Percentiles rank a stretch among this genome's conserved stretches.
Evolutionary conservation across 1,140 invertebrate genomes (phyloP).

Genomic region (Drosophila nannoptera): DNA sequence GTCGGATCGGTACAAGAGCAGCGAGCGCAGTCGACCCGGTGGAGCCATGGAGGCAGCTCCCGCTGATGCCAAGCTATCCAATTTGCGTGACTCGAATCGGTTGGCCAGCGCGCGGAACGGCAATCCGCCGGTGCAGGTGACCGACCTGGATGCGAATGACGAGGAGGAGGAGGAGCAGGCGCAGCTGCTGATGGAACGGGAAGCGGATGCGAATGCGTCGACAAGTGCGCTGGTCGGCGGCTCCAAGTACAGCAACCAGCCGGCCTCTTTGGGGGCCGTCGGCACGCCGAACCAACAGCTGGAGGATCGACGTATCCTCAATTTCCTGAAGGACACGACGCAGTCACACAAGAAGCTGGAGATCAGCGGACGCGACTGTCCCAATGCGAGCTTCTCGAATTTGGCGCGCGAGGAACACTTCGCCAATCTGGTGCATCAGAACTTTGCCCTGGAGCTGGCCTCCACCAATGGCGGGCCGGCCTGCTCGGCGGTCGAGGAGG

Average conservation of each 20-base stretch:
- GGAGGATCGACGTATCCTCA: slow-evolving; percentile 77
- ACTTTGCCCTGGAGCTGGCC: slow-evolving; percentile 57
- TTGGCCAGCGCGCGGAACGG: slow-evolving; percentile 65
- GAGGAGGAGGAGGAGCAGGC: slow-evolving; percentile 32
- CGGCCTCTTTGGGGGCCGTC: slow-evolving; percentile 28
- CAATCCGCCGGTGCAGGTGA: slow-evolving; percentile 62
- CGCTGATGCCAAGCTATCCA: slow-evolving; percentile 62
- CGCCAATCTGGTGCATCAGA: slow-evolving; percentile 78
- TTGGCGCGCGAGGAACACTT: slow-evolving; percentile 78
- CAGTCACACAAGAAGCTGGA: slow-evolving; percentile 78
- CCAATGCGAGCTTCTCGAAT: slow-evolving; percentile 77
- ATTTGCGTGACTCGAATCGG: slow-evolving; percentile 66
- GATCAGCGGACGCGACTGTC: slow-evolving; percentile 72
- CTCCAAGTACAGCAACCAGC: slow-evolving; percentile 58
- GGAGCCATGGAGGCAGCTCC: slow-evolving; percentile 5
- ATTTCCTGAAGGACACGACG: slow-evolving; percentile 78
- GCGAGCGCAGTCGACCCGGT: slow-evolving; percentile 60
- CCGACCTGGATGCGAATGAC: slow-evolving; percentile 72
- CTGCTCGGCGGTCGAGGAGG: slow-evolving; percentile 54
- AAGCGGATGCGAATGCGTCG: slow-evolving; percentile 63
- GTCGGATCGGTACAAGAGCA: slow-evolving; percentile 78
- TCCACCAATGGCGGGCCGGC: slow-evolving; percentile 37
- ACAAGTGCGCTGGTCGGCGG: slow-evolving; percentile 61
- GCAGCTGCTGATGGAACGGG: slow-evolving; percentile 5
- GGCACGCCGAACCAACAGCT: slow-evolving; percentile 66